Evolutionary conservation across 2,113 vertebrate genomes (phyloP), one percentile per base, ranked within the genome.

Genomic region (Antechinus flavipes): DNA sequence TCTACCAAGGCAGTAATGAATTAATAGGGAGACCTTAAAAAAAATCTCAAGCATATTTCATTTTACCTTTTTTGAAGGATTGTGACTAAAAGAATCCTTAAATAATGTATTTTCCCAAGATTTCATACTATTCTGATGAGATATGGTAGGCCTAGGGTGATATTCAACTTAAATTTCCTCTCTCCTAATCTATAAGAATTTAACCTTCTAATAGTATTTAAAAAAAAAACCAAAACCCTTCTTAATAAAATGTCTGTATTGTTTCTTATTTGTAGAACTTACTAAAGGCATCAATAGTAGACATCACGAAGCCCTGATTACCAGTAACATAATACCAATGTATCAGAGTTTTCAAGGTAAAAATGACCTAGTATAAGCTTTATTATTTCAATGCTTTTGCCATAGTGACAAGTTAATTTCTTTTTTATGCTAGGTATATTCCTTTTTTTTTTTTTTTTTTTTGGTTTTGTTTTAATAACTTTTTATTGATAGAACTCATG

Each of bases 331-430:
- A 68, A 98, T 98, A n/a, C 99, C 99, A 61, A 99, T 99, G 99
- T 99, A 99, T 97, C 98, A 97, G 94, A 99, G 98, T 93, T 99
- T 99, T 97, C 98, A 99, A 99, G 99, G 99, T 99, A 98, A 98
- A 96, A 93, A 54, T 7, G 93, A 94, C 95, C 27, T 93, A 53
- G 35, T 30, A n/a, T 91, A 1, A 93, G 89, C 54, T 14, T 94
- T 89, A 93, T 95, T 25, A 52, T 94, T 93, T 96, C 11, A 90
- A 52, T 93, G 46, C 93, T 90, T 90, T 94, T 93, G 68, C 90
- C 91, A 0, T 9, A 49, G 49, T 55, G 30, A 22, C 54, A 14
- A 27, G 2, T 89, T 95, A 93, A 68, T 93, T 96, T 93, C 8
- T 93, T 90, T 61, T 92, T 52, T 58, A 55, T 68, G 24, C 61